A percentile compares a stretch with the other conserved stretches of the same genome.
phyloP scores from a whole-genome alignment of 2,888 invertebrate genomes.

The Agapostemon virescens region DNA sequence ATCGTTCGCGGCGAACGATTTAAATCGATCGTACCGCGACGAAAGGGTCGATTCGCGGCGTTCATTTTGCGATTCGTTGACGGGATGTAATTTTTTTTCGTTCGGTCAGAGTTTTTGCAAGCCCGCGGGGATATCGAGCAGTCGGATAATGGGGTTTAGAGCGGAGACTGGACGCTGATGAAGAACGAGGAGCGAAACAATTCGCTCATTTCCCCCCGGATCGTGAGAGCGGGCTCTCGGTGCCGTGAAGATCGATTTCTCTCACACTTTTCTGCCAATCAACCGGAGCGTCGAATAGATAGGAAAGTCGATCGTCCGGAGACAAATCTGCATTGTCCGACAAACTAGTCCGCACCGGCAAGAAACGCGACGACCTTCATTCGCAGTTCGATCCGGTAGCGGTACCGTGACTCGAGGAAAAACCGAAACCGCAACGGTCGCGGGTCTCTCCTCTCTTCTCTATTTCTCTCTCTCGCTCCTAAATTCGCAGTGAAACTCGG shows the following conservation, averaged over 20 bases:
- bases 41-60: background rate
- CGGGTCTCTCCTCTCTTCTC: constrained; percentile 28
- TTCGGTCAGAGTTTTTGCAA: background rate
- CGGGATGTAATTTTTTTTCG: background rate
- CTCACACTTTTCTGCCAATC: constrained; percentile 44
- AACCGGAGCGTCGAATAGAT: constrained; percentile 46
- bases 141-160: constrained; percentile 1
- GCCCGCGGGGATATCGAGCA: background rate
- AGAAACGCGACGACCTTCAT: constrained; percentile 62
- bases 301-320: constrained; percentile 39
- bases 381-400: constrained; percentile 50
- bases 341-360: constrained; percentile 58
- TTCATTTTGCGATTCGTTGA: background rate
- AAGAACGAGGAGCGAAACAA: constrained; percentile 15
- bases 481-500: constrained; percentile 38
- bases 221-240: constrained; percentile 39
- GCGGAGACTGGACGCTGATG: background rate
- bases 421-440: constrained; percentile 62
- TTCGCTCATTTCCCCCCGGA: constrained; percentile 23
- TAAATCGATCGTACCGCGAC: background rate
- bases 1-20: background rate
- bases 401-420: constrained; percentile 58
- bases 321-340: constrained; percentile 58
- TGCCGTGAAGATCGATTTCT: constrained; percentile 60
- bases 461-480: constrained; percentile 23